Base-by-base conservation (phyloP, 2,888 invertebrate species). In the Dusona sp. region DNA sequence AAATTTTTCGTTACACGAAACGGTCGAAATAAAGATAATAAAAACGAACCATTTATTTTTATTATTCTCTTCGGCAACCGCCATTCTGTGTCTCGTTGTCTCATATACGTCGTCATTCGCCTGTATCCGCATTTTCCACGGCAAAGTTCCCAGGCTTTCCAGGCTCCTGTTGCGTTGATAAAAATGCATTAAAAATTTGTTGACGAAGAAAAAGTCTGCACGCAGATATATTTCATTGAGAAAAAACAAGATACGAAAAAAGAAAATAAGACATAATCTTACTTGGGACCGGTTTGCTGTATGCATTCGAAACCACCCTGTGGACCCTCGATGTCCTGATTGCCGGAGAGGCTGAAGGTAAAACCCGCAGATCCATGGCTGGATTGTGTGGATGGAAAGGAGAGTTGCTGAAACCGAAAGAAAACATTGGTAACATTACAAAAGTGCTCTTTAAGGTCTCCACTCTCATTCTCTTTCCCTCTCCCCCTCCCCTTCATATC, bases 81-180 rank as follows among this genome's bases (percentile, higher is more conserved):
- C 98, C 98, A 99, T 98, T 92, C 98, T 97, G 94, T 97, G 97
- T 95, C 97, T 96, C 90, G 99, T 99, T 91, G 97, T 97, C 95
- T 98, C 98, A 95, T 99, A 99, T 86, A 98, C 98, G 95, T 99
- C 99, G 93, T 99, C 99, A 93, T 98, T 99, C 92, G 99, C 99
- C 94, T 97, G 98, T 91, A 99, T 97, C 89, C 98, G 97, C 96
- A 99, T 97, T 94, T 98, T 97, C 94, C 97, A 96, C 91, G 97
- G 97, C 95, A 99, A 95, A 90, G 97, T 96, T 90, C 99, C 99
- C 95, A 98, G 96, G 91, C 97, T 96, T 95, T 97, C 97, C 94
- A 98, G 95, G 89, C 96, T 96, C 92, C 95, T 95, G 70, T 54
- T 61, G 45, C 51, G 22, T 9, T 42, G 29, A 36, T 33, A 51